Conservation (phyloP, 2,888 invertebrate species). For the Venustoraphidia nigricollis region DNA sequence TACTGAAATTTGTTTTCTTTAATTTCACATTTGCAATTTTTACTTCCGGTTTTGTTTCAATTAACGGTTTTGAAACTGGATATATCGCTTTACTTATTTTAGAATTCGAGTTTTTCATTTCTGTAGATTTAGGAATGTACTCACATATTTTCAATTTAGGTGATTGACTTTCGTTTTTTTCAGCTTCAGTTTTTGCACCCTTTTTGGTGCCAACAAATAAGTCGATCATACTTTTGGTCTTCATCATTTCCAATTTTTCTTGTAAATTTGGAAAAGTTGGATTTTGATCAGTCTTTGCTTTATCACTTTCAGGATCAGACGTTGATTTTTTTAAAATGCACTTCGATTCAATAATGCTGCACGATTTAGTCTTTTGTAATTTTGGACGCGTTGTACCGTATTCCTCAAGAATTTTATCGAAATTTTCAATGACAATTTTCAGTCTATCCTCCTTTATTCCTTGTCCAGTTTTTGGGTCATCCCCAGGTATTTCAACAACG, state of each 20-base stretch:
- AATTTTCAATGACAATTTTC: conserved; percentile 33
- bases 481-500: conserved; percentile 23
- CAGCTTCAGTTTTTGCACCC: conserved; percentile 1
- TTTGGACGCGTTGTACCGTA: conserved; percentile 32
- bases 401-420: conserved; percentile 35
- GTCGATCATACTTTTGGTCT: conserved; percentile 20
- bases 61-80: neutral
- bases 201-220: conserved; percentile 6
- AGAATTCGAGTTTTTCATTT: too few species aligned
- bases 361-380: conserved; percentile 53
- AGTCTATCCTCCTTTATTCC: conserved; percentile 27
- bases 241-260: conserved; percentile 3
- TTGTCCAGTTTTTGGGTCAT: conserved; percentile 5
- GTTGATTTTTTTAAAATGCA: conserved; percentile 46
- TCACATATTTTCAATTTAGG: too few species aligned
- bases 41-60: conserved; percentile 8
- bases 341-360: conserved; percentile 51
- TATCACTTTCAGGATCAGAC: conserved; percentile 29
- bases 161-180: too few species aligned
- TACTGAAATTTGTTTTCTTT: neutral
- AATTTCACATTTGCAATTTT: conserved; percentile 14
- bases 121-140: too few species aligned
- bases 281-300: conserved; percentile 4
- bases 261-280: neutral
- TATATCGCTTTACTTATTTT: conserved; percentile 1